Base-by-base conservation (phyloP, 1,140 invertebrate genomes). In the Cheumatopsyche charites region DNA sequence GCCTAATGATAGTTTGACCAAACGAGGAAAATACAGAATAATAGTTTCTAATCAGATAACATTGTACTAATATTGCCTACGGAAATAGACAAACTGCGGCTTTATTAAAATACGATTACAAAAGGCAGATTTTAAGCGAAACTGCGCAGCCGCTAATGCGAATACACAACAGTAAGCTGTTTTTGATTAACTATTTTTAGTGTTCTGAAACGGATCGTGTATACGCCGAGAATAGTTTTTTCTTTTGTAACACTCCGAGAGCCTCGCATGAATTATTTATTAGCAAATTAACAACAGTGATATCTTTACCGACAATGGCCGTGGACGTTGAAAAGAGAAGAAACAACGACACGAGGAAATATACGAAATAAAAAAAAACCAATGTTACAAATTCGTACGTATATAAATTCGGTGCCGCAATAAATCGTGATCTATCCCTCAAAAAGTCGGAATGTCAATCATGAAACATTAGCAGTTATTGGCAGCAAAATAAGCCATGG, bases 391-490 rank as follows among this genome's bases (percentile, higher is more conserved):
- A 52, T 52, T 9, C 55, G 13, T 19, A 55, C 21, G 13, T 58
- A 23, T 58, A 23, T 25, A 47, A 66, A 47, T 42, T 47, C 43
- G 43, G 66, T 55, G 66, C n/a, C 63, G 63, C 21, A 66, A 66
- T 47, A 52, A 66, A 55, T 68, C 66, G 66, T 68, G 66, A 68
- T 68, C 66, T 47, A 68, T 68, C 66, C 66, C 66, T 68, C 66
- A 68, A 68, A 68, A 29, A 66, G 41, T 66, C 42, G 36, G 42
- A 66, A 47, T 47, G 66, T 68, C 66, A 68, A 68, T 68, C 66
- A 68, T 26, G 63, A 47, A 58, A 58, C 23, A 58, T 47, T 42
- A 42, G 43, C 41, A 63, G 62, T 43, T 43, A 63, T 63, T 63
- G 29, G 62, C 62, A 41, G 41, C 29, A 42, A 63, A 47, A 66